Base-by-base conservation (phyloP, 2,888 invertebrate species). In the Macrophya annulata region DNA sequence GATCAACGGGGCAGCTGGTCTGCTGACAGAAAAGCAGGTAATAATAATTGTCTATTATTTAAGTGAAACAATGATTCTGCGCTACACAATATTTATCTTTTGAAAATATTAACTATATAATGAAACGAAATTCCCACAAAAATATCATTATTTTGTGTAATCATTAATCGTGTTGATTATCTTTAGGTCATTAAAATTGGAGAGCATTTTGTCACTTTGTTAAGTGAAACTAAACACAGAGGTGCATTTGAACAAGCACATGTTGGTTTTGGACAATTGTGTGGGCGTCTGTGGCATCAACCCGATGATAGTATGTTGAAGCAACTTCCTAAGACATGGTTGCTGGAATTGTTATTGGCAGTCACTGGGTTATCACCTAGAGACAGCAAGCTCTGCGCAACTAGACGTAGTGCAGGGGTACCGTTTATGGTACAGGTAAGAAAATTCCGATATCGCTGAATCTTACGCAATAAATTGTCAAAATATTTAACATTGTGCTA, bases 221-320 rank as follows among this genome's bases (percentile, higher is more conserved):
- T 98, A 40, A 94, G 96, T 0, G 95, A 96, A 92, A 97, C 98
- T 0, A 98, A 98, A 92, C 99, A 99, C 93, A 95, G 99, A 86
- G 99, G 99, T 1, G 99, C 99, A n/a, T 99, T 99, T 93, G 99
- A 99, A 92, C 98, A 99, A 93, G 98, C 98, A 0, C 98, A 98
- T 91, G 96, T 98, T 15, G 99, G 98, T 0, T 99, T 99, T 94
- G 95, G 96, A 1, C 95, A 96, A 90, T 94, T 98, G 74, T 96
- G 98, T 88, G 93, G 95, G 0, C 95, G 96, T 92, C 95, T 97
- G 43, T 96, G 96, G 96, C 94, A 93, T 94, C 95, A 87, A 86
- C 89, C 88, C 84, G 89, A 89, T 85, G 92, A 92, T 6, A 86
- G 91, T 5, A 90, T 91, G 1, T 91, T 97, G 31, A 95, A 95